Conservation (phyloP, 2,113 vertebrate species). For the Murina feae region DNA sequence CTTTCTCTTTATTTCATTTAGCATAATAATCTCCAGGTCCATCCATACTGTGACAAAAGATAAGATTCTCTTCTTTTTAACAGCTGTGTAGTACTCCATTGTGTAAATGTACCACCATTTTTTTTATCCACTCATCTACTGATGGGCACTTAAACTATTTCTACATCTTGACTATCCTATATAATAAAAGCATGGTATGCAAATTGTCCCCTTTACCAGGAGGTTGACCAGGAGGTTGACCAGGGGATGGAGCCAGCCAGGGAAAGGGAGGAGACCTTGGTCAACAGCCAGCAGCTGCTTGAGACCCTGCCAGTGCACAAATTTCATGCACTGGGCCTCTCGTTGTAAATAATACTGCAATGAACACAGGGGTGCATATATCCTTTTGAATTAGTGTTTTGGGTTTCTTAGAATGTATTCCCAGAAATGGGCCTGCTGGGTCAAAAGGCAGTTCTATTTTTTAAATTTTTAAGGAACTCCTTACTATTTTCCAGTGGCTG, state of each 20-base stretch:
- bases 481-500: not conserved
- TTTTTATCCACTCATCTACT: not conserved
- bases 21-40: not conserved
- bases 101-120: not conserved
- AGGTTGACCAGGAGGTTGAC: no score
- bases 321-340: no score
- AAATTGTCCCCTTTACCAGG: no score
- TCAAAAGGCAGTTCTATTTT: not conserved
- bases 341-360: not conserved
- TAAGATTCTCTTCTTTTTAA: not conserved
- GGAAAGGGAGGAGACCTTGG: no score
- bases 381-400: not conserved
- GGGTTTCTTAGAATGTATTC: not conserved
- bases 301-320: no score
- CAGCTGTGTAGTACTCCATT: not conserved
- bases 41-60: not conserved
- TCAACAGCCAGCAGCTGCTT: no score
- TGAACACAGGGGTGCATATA: not conserved
- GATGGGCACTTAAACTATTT: not conserved
- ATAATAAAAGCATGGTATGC: no score
- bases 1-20: not conserved
- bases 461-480: not conserved
- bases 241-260: no score
- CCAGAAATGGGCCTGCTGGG: not conserved
- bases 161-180: not conserved